Evolutionary conservation across 2,888 invertebrate genomes (phyloP).

Genomic region (Phyllotreta cruciferae): DNA sequence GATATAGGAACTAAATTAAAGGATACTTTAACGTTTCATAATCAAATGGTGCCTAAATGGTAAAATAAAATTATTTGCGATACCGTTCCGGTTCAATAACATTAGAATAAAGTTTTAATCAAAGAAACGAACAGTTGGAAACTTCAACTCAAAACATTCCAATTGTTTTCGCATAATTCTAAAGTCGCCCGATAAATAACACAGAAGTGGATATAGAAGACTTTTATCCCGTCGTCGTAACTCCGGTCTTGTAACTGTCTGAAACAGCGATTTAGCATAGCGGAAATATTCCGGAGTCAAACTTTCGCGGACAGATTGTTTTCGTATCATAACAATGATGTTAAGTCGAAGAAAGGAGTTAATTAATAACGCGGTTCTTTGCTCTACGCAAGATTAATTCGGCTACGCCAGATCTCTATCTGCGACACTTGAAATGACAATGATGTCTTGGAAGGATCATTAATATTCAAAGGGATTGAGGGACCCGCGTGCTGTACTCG

Average conservation of each 20-base stretch:
- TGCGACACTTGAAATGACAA: slow-evolving; percentile 52
- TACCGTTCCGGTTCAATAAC: too few species aligned
- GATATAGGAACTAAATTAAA: too few species aligned
- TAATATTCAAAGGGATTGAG: slow-evolving; percentile 43
- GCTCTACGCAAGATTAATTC: slow-evolving; percentile 47
- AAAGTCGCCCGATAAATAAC: slow-evolving; percentile 7
- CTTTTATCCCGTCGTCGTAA: slow-evolving; percentile 13
- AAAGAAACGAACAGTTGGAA: background rate
- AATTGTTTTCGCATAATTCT: slow-evolving; percentile 11
- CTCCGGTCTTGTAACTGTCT: slow-evolving; percentile 2
- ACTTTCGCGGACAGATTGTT: slow-evolving; percentile 39
- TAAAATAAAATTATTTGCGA: too few species aligned
- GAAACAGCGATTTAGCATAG: slow-evolving; percentile 14
- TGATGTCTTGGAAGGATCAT: slow-evolving; percentile 50
- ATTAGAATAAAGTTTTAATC: too few species aligned
- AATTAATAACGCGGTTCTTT: slow-evolving; percentile 48
- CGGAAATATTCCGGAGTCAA: slow-evolving; percentile 19
- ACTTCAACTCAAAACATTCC: slow-evolving; percentile 4
- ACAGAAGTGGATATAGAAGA: slow-evolving; percentile 6
- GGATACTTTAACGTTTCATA: too few species aligned
- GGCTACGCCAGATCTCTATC: slow-evolving; percentile 50
- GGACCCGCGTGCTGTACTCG: slow-evolving; percentile 37
- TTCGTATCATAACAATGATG: slow-evolving; percentile 45
- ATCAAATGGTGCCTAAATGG: too few species aligned
- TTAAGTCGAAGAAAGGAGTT: slow-evolving; percentile 46